Evolutionary conservation across 2,888 invertebrate species (phyloP), one percentile per base, ranked within the genome.

Genomic region (Hydriomena furcata): DNA sequence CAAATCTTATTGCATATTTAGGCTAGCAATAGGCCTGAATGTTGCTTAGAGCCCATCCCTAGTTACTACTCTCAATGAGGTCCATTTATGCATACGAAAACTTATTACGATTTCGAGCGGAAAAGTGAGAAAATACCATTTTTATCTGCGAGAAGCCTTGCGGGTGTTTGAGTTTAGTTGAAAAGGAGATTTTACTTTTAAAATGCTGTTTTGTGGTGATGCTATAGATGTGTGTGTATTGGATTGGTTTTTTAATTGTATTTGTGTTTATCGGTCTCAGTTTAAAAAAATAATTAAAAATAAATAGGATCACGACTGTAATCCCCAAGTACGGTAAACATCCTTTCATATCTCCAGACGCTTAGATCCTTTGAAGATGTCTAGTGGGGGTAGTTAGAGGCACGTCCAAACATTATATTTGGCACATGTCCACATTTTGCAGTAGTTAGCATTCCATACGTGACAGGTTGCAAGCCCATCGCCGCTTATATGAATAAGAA

Each of bases 71-170:
- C 66, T 69, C 76, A 78, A 83, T 77, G 79, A 81, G 77, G 79
- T 75, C 78, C 80, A 82, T 86, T 85, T 82, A 84, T 84, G 80
- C 82, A 82, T 82, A 80, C 82, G 79, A 77, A 84, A 84, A 83
- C 81, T 84, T 82, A 82, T 79, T 80, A 79, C 73, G 69, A 74
- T 71, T 73, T 71, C 66, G 66, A 68, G 65, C 56, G 53, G 65
- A 69, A 68, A 70, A 71, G 66, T 68, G 67, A 64, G 68, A 67
- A 69, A 64, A 73, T 71, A 64, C 64, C 66, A 63, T 68, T 67
- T 45, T 74, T 71, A 67, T 64, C 52, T 61, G 38, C 34, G 57
- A 53, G 55, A 61, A 52, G 59, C 59, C 61, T 61, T 54, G 41
- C 49, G 59, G 57, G 41, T 47, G 56, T 52, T 61, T 52, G 42